Evolutionary conservation across 2,797 vertebrate genomes (phyloP).

Genomic region (Gymnodraco acuticeps): DNA sequence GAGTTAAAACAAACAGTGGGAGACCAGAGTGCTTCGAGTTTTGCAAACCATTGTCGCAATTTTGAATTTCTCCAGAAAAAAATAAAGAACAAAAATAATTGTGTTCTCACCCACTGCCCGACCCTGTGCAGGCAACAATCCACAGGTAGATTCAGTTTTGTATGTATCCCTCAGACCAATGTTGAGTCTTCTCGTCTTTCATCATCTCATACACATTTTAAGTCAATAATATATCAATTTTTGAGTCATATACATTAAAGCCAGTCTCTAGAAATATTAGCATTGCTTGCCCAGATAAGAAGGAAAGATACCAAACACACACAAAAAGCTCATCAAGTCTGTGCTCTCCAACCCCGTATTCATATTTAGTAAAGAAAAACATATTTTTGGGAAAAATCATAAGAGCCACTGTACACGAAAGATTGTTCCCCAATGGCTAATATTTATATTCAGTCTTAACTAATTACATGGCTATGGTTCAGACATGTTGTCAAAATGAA

Average conservation of each 20-base stretch:
- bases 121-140: not conserved
- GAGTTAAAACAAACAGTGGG: not conserved
- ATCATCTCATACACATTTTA: not conserved
- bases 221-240: not conserved
- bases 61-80: too few relatives aligned
- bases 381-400: too few relatives aligned
- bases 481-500: too few relatives aligned
- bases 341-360: not conserved
- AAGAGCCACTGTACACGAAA: not conserved
- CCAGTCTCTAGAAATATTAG: not conserved
- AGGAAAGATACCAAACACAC: not conserved
- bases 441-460: not conserved
- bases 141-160: not conserved
- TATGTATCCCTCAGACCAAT: not conserved
- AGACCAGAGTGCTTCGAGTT: not conserved
- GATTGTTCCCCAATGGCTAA: not conserved
- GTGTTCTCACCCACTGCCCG: too few relatives aligned
- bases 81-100: too few relatives aligned
- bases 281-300: not conserved
- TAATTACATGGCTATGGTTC: not conserved
- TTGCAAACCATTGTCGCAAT: too few relatives aligned
- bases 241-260: not conserved
- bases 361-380: not conserved
- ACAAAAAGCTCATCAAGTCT: not conserved
- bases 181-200: not conserved